Conservation (phyloP, 92 coral and sea anemone genomes). For the Hydrozoanthus gracilis region DNA sequence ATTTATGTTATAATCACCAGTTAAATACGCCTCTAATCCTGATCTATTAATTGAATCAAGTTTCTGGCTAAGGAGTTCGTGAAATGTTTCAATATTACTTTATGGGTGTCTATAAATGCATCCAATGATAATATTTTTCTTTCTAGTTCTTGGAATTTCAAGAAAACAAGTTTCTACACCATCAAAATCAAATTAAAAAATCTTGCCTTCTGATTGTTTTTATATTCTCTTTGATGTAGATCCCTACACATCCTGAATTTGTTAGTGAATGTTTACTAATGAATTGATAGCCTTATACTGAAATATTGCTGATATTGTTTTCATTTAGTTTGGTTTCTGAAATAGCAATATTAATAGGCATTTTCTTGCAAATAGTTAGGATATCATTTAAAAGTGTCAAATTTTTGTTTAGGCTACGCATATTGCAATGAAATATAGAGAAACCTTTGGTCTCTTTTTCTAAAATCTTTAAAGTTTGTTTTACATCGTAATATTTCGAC, state of each 20-base stretch:
- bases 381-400: slow-evolving; percentile 13
- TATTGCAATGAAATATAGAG: slow-evolving; percentile 33
- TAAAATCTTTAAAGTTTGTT: slow-evolving; percentile 35
- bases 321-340: no score
- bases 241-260: slow-evolving; percentile 45
- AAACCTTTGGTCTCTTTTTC: slow-evolving; percentile 18
- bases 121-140: slow-evolving; percentile 6
- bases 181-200: slow-evolving; percentile 6
- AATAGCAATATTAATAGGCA: no score
- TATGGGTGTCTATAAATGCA: not conserved
- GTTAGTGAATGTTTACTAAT: no score
- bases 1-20: slow-evolving; percentile 4
- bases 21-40: slow-evolving; percentile 9
- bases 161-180: not conserved
- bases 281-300: no score
- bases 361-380: slow-evolving; percentile 16
- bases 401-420: not conserved
- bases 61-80: slow-evolving; percentile 10
- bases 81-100: not conserved
- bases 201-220: slow-evolving; percentile 23
- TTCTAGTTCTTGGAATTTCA: not conserved
- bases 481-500: slow-evolving; percentile 38
- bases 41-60: not conserved
- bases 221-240: slow-evolving; percentile 23
- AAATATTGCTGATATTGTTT: no score